Conservation (phyloP, 2,888 invertebrate species). For the Sphaerophoria taeniata region DNA sequence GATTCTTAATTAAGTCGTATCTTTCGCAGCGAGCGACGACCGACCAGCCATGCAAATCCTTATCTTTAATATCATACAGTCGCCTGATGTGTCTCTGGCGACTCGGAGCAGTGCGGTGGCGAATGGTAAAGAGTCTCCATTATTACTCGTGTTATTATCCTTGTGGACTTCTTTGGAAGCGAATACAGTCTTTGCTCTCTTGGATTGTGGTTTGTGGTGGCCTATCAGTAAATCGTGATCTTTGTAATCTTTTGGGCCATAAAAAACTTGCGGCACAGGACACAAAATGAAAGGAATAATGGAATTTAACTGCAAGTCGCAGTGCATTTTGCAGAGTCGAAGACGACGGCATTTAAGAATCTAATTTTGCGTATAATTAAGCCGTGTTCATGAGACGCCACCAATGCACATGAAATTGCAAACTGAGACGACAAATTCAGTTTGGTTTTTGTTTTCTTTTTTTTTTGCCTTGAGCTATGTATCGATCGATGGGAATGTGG, state of each 20-base stretch:
- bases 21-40: slow-evolving; percentile 23
- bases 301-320: slow-evolving; percentile 38
- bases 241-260: slow-evolving; percentile 63
- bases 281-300: slow-evolving; percentile 51
- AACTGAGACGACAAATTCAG: slow-evolving; percentile 1
- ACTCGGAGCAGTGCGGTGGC: too few species aligned
- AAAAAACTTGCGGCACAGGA: slow-evolving; percentile 56
- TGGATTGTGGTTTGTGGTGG: slow-evolving; percentile 33
- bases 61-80: slow-evolving; percentile 54
- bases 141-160: slow-evolving; percentile 18
- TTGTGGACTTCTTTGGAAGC: slow-evolving; percentile 60
- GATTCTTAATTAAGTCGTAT: slow-evolving; percentile 64
- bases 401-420: slow-evolving; percentile 29
- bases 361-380: slow-evolving; percentile 69
- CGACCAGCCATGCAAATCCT: slow-evolving; percentile 47
- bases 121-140: not conserved
- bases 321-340: slow-evolving; percentile 36
- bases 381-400: slow-evolving; percentile 67
- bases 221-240: slow-evolving; percentile 69
- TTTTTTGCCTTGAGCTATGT: not conserved
- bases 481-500: slow-evolving; percentile 36
- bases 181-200: slow-evolving; percentile 18
- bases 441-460: too few species aligned
- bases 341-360: slow-evolving; percentile 53
- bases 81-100: not conserved